These are phyloP conservation scores for Lindbergichthys nudifrons DNA, from an alignment of 2,797 vertebrate species.

Conservation along the genomic window DNA sequence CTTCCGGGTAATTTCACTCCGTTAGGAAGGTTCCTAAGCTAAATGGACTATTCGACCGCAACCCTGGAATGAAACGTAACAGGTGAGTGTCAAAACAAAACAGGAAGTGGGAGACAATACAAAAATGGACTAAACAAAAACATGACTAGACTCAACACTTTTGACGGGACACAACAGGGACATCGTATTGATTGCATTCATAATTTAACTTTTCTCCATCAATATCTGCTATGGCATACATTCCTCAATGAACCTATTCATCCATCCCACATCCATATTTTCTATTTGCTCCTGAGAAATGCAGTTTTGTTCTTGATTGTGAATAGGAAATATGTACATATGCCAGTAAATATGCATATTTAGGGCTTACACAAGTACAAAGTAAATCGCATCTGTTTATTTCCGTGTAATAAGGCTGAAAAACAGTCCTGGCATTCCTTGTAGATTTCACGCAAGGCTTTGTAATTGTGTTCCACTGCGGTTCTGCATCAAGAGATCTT, in stretches of 20 bases:
- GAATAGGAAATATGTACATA: neutral
- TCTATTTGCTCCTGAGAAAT: neutral
- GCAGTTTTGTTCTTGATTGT: neutral
- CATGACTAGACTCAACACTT: too few relatives aligned
- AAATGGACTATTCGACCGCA: too few relatives aligned
- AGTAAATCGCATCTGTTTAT: neutral
- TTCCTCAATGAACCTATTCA: neutral
- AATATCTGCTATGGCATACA: neutral
- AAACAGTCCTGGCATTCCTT: slow-evolving; percentile 13
- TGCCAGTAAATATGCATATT: slow-evolving; percentile 2
- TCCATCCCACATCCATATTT: neutral
- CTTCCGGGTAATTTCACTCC: too few relatives aligned
- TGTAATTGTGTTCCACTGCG: slow-evolving; percentile 29
- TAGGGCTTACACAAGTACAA: slow-evolving; percentile 12
- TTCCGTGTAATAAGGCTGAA: slow-evolving; percentile 22
- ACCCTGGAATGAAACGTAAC: too few relatives aligned
- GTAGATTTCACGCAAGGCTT: slow-evolving; percentile 16
- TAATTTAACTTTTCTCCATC: neutral
- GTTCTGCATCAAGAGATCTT: slow-evolving; percentile 22
- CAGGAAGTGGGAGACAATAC: too few relatives aligned
- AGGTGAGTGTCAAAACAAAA: too few relatives aligned
- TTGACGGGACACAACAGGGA: too few relatives aligned
- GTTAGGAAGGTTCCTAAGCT: too few relatives aligned
- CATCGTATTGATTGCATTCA: neutral
- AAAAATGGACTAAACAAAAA: too few relatives aligned